phyloP scores from a whole-genome alignment of 2,888 invertebrate species.

The Watsonalla cultraria region DNA sequence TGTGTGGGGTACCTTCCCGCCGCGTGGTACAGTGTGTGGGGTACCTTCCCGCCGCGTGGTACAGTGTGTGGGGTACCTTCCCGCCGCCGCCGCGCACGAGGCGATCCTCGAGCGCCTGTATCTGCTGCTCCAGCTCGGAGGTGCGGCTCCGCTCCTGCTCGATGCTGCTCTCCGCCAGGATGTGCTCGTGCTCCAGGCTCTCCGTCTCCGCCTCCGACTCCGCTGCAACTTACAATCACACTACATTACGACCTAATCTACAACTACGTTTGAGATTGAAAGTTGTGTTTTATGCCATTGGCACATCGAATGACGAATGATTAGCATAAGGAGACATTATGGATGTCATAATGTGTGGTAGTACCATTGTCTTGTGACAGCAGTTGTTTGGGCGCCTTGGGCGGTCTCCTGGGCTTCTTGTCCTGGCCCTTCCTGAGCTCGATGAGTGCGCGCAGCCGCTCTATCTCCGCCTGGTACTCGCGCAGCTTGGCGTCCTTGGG shows the following conservation, averaged over 20 bases:
- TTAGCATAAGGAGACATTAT: too few relatives aligned
- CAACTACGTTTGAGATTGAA: too few relatives aligned
- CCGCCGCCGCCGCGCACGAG: constrained; percentile 87
- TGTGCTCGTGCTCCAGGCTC: constrained; percentile 9
- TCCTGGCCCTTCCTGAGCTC: constrained; percentile 57
- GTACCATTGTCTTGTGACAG: constrained; percentile 22
- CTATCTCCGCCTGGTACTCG: constrained; percentile 97
- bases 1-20: constrained; percentile 65
- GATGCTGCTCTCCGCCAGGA: constrained; percentile 30
- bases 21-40: constrained; percentile 17
- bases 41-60: constrained; percentile 75
- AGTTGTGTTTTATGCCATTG: too few relatives aligned
- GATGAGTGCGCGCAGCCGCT: constrained; percentile 79
- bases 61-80: constrained; percentile 67
- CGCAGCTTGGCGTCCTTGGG: constrained; percentile 98
- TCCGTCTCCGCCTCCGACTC: constrained; percentile 26
- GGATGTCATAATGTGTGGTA: constrained; percentile 4
- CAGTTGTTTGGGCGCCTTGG: constrained; percentile 7
- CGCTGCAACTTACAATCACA: too few relatives aligned
- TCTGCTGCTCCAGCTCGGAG: constrained; percentile 87
- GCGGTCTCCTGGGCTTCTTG: constrained; percentile 19
- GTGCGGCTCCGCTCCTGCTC: constrained; percentile 76
- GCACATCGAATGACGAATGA: too few relatives aligned
- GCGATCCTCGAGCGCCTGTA: constrained; percentile 93
- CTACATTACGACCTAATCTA: too few relatives aligned